Base-by-base conservation (phyloP, 2,113 vertebrate genomes). In the Cariama cristata region DNA sequence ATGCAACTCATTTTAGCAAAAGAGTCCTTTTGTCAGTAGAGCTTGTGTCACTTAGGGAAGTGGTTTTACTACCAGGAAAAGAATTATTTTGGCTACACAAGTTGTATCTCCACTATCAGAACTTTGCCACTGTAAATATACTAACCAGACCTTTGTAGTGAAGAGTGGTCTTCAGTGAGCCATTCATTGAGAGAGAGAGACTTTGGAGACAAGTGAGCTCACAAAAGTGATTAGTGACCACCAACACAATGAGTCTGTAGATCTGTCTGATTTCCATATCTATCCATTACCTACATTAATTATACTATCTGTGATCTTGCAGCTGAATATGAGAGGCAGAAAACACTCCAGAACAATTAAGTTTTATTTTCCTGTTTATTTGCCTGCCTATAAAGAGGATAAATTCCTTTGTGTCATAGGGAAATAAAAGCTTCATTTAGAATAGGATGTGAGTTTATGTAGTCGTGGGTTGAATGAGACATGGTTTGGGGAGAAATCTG, bases 351-450 rank as follows among this genome's bases (percentile, higher is more conserved):
- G 23, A 92, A 88, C 52, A 72, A 72, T 75, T 80, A 62, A 58
- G 27, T 86, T 94, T 95, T 84, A n/a, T 84, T 91, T 88, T 64
- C 38, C 12, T 13, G 26, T 95, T 84, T 84, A 74, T 85, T 90
- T 69, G 15, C 26, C 40, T 58, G 67, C 28, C 47, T 76, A 38
- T 26, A 62, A 91, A 80, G 56, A 69, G 33, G 33, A 94, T 50
- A 83, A 72, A 90, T 66, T 79, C 55, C 49, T 85, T 62, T 91
- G 66, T 64, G 47, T 63, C 69, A 68, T 42, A 69, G 83, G 66
- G 72, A 93, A 97, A 79, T 16, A 77, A 30, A 71, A 33, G 40
- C 42, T 91, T 22, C 26, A 27, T 44, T 89, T 72, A 47, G 80
- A 90, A 63, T 38, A 89, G 81, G 22, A 50, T 77, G 42, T 73